These are phyloP conservation scores for Oenanthe melanoleuca DNA, from an alignment of 2,113 vertebrate genomes.

Conservation along the genomic window DNA sequence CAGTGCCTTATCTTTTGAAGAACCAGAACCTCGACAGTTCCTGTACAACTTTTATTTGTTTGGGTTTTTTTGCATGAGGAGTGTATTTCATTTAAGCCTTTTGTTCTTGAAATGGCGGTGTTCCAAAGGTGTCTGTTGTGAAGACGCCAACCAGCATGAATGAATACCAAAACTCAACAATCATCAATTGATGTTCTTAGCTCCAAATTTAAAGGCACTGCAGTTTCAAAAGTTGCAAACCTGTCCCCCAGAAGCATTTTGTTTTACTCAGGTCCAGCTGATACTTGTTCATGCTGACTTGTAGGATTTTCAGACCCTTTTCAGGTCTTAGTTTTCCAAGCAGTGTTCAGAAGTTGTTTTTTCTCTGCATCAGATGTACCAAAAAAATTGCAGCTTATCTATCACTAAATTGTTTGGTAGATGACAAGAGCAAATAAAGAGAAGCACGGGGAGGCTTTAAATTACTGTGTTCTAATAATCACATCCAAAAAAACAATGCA, in stretches of 20 bases:
- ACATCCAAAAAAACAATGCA: conserved; percentile 34
- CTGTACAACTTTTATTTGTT: conserved; percentile 51
- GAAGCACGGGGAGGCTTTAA: neutral
- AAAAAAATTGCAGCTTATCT: conserved; percentile 42
- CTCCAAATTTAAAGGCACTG: conserved; percentile 74
- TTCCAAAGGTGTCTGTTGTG: conserved; percentile 61
- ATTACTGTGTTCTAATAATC: conserved; percentile 39
- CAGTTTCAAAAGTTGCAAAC: conserved; percentile 63
- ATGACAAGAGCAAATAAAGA: conserved; percentile 42
- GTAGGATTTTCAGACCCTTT: conserved; percentile 33
- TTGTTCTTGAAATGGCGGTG: conserved; percentile 51
- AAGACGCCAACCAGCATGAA: conserved; percentile 65
- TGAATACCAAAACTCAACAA: conserved; percentile 67
- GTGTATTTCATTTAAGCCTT: conserved; percentile 61
- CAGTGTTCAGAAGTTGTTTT: conserved; percentile 49
- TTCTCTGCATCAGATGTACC: conserved; percentile 33
- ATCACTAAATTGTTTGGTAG: conserved; percentile 26
- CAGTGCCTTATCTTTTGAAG: conserved; percentile 86
- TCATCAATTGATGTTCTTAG: conserved; percentile 59
- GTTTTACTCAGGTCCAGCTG: conserved; percentile 71
- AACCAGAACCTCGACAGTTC: conserved; percentile 81
- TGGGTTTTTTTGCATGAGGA: conserved; percentile 41
- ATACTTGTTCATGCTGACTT: conserved; percentile 43
- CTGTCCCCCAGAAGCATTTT: conserved; percentile 66
- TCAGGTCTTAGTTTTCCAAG: conserved; percentile 37